Evolutionary conservation across 1,140 invertebrate species (phyloP).

Genomic region (Anastrepha ludens): DNA sequence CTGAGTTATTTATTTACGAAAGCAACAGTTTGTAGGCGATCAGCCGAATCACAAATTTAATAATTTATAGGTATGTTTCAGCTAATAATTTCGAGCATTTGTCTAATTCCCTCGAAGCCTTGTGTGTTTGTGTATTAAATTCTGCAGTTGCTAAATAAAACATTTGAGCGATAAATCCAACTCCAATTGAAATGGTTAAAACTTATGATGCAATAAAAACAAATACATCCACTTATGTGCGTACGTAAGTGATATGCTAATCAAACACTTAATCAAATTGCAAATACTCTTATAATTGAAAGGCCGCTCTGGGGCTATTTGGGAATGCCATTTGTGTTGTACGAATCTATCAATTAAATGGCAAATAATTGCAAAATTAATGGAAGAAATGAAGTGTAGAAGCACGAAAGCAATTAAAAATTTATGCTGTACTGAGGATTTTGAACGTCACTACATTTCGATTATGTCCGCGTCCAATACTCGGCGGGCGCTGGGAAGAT

Average conservation of each 20-base stretch:
- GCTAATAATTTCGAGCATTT: neutral
- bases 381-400: neutral
- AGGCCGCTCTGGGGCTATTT: neutral
- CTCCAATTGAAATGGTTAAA: neutral
- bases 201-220: neutral
- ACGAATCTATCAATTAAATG: neutral
- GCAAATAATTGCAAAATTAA: conserved; percentile 10
- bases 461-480: no score
- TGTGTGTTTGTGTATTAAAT: neutral
- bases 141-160: no score
- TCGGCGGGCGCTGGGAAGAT: no score
- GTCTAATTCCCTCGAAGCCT: neutral
- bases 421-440: no score
- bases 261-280: conserved; percentile 18
- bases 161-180: neutral
- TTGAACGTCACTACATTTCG: no score
- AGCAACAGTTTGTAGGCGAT: neutral
- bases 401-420: no score
- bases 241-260: neutral
- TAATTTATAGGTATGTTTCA: neutral
- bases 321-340: neutral
- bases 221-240: neutral
- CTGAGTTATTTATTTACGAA: neutral
- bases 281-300: conserved; percentile 21
- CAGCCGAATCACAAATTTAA: neutral